Conservation (phyloP, 2,797 vertebrate genomes). For the Sardinella longiceps region DNA sequence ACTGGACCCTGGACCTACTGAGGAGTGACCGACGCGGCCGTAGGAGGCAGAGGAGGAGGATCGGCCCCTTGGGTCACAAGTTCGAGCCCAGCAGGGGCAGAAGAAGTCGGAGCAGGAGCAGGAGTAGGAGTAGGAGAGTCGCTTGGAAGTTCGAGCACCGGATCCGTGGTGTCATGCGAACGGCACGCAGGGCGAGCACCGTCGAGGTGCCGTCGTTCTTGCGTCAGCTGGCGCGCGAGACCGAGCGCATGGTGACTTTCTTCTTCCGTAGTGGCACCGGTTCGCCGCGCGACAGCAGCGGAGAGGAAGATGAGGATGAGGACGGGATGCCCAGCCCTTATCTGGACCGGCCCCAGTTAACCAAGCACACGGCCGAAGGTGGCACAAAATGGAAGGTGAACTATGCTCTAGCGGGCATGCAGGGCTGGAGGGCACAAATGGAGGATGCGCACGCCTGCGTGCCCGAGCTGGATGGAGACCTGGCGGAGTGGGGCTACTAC, state of each 20-base stretch:
- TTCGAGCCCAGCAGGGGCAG: neutral
- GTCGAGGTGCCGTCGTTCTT: constrained; percentile 79
- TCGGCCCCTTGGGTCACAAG: neutral
- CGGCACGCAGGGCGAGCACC: constrained; percentile 70
- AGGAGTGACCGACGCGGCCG: constrained; percentile 62
- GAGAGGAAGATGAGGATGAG: constrained; percentile 54
- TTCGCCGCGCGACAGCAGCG: constrained; percentile 40
- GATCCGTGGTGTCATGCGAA: constrained; percentile 70
- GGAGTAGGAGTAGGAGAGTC: constrained; percentile 55
- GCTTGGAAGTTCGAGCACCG: constrained; percentile 64
- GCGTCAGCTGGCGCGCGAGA: constrained; percentile 75
- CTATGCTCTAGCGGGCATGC: constrained; percentile 79
- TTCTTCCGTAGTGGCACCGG: constrained; percentile 67
- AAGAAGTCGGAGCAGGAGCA: constrained; percentile 48
- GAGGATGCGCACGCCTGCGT: constrained; percentile 80
- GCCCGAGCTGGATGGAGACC: constrained; percentile 67
- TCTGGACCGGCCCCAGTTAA: constrained; percentile 70
- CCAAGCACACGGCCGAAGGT: constrained; percentile 73
- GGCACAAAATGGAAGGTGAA: constrained; percentile 59
- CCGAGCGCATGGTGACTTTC: constrained; percentile 78
- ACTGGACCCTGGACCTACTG: constrained; percentile 74
- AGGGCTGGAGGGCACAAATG: constrained; percentile 83
- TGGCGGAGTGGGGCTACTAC: constrained; percentile 77
- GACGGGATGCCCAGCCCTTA: constrained; percentile 67
- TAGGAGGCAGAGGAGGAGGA: constrained; percentile 27